Percentiles rank a stretch among this genome's conserved stretches.
Conservation (phyloP, 2,888 invertebrate species). For the Macrophya annulata region DNA sequence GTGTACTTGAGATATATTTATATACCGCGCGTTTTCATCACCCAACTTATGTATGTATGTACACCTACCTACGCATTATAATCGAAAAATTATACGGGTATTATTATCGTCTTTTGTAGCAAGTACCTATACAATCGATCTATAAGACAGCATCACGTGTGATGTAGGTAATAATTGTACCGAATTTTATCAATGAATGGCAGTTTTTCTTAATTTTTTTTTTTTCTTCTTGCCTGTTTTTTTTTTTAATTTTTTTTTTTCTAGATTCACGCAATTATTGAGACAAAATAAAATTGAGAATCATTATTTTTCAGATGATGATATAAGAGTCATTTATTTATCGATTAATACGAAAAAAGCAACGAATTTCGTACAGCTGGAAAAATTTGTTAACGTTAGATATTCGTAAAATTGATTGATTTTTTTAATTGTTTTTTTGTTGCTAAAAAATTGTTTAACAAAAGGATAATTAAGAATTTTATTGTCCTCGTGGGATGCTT, state of each 20-base stretch:
- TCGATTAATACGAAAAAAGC: no score
- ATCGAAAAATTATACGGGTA: conserved; percentile 18
- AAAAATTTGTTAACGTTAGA: no score
- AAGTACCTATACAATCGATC: background rate
- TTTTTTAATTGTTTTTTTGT: background rate
- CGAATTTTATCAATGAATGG: background rate
- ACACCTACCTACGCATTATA: background rate
- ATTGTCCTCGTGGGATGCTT: background rate
- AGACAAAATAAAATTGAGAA: no score
- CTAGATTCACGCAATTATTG: background rate
- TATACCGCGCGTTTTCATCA: conserved; percentile 2
- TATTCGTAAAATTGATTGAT: background rate
- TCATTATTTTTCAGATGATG: no score
- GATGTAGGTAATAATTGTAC: background rate
- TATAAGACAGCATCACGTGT: background rate
- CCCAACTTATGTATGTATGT: background rate
- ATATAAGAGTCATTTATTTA: no score
- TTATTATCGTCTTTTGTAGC: background rate
- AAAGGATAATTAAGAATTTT: no score
- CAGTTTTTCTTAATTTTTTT: background rate
- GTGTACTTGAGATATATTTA: background rate
- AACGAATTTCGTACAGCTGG: no score
- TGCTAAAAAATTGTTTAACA: no score
- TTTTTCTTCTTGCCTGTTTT: background rate
- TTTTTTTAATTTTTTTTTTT: background rate